These are phyloP conservation scores for Elaphurus davidianus DNA, from an alignment of 2,113 vertebrate species.

Conservation along the genomic window DNA sequence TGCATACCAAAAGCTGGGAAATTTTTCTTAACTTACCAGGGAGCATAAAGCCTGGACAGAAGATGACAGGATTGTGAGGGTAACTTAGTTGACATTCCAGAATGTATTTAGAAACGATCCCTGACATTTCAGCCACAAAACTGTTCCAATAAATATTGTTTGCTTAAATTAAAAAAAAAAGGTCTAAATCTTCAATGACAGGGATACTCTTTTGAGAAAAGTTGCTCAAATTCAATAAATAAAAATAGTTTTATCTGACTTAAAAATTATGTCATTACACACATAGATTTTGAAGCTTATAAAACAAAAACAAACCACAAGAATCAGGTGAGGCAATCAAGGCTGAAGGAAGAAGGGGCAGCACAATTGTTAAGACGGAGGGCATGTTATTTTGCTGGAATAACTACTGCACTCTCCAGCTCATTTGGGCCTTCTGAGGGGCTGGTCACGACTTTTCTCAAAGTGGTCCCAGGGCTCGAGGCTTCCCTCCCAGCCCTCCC, in stretches of 20 bases:
- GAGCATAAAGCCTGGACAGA: background rate
- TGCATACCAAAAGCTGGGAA: background rate
- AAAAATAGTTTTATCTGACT: background rate
- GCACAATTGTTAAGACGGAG: fast-evolving
- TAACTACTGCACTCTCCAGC: background rate
- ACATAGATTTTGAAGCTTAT: background rate
- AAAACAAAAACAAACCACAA: background rate
- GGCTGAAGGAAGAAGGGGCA: background rate
- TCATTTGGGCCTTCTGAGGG: background rate
- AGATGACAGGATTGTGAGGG: too few species aligned
- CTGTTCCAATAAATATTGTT: background rate
- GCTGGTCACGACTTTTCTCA: background rate
- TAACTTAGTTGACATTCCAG: background rate
- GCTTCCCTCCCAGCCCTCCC: background rate
- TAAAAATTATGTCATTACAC: background rate
- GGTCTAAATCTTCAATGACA: background rate
- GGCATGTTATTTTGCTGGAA: background rate
- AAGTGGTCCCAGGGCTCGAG: fast-evolving
- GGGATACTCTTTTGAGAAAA: background rate
- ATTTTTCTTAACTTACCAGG: conserved; percentile 19
- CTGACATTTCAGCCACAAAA: background rate
- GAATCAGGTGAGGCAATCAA: background rate
- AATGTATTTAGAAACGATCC: background rate
- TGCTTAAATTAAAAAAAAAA: background rate
- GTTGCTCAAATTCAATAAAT: background rate